Base-by-base conservation (phyloP, 2,113 vertebrate genomes). In the Oxyruncus cristatus region DNA sequence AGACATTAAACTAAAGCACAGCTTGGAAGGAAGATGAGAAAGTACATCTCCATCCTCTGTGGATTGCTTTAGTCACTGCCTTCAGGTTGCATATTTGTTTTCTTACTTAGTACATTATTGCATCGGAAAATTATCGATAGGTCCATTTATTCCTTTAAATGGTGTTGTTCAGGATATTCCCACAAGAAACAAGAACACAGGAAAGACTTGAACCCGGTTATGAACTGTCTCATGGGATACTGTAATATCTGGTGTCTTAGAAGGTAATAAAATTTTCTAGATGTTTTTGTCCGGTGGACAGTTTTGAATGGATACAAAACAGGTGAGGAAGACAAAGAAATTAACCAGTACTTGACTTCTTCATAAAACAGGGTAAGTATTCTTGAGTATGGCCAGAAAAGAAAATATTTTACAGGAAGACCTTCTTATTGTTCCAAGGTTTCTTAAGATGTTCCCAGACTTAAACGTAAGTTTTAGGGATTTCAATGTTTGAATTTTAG, bases 241-340 rank as follows among this genome's bases (percentile, higher is more conserved):
- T 81, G 5, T 37, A 10, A 19, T 68, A 2, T 66, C 17, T 66
- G 26, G 8, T 42, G 4, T 30, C 11, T 16, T 50, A 20, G 15
- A 74, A 85, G 33, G 15, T 66, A 67, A 23, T 14, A 35, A 24
- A 4, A 4, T 4, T 32, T 82, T 73, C 22, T 22, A 42, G 32
- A 21, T 21, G 1, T 0, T 37, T 63, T 70, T 70, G 0, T 35
- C n/a, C 46, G 12, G 8, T 3, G 1, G 6, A n/a, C 56, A 24
- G 23, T 35, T 59, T n/a, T 24, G 19, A 83, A 39, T 11, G 8
- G 22, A 35, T 65, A 44, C 1, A 65, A 79, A 66, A 8, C 5
- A 41, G 2, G 5, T 26, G 4, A 74, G 4, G 4, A 65, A 55
- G 13, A 9, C 35, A 26, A 91, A 85, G 12, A 75, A 82, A 72